Conservation (phyloP, 2,888 invertebrate species). For the Camponotus fellah region DNA sequence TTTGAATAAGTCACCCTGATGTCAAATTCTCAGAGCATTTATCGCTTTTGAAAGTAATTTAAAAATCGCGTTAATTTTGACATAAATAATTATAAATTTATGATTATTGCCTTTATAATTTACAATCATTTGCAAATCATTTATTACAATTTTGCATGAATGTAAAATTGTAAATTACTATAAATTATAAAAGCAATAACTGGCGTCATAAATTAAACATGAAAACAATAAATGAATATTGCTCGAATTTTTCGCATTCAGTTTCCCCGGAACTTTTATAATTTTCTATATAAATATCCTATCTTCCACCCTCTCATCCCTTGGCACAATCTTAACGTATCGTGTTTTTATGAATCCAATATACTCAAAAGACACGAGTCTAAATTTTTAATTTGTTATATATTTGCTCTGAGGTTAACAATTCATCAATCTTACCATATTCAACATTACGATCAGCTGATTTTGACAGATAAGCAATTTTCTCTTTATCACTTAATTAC, state of each 20-base stretch:
- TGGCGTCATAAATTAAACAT: background rate
- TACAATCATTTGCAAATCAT: background rate
- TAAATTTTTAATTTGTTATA: background rate
- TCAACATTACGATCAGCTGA: background rate
- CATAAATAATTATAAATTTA: background rate
- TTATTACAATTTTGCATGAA: too few species aligned
- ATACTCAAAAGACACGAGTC: background rate
- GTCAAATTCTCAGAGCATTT: background rate
- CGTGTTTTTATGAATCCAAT: background rate
- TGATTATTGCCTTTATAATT: background rate
- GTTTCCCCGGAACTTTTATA: background rate
- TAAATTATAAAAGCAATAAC: background rate
- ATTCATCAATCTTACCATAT: slow-evolving; percentile 2
- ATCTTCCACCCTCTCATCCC: background rate
- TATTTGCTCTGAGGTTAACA: background rate
- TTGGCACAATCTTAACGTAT: background rate
- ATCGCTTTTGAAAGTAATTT: slow-evolving; percentile 17
- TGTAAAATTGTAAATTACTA: background rate
- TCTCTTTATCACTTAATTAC: slow-evolving; percentile 82
- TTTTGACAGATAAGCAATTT: slow-evolving; percentile 52
- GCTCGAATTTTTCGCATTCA: background rate
- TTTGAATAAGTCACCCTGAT: slow-evolving; percentile 21
- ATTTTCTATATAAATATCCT: background rate
- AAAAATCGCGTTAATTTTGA: background rate
- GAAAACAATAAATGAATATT: background rate